These are phyloP conservation scores for Chelonus formosanus DNA, from an alignment of 2,888 invertebrate species.

Conservation along the genomic window DNA sequence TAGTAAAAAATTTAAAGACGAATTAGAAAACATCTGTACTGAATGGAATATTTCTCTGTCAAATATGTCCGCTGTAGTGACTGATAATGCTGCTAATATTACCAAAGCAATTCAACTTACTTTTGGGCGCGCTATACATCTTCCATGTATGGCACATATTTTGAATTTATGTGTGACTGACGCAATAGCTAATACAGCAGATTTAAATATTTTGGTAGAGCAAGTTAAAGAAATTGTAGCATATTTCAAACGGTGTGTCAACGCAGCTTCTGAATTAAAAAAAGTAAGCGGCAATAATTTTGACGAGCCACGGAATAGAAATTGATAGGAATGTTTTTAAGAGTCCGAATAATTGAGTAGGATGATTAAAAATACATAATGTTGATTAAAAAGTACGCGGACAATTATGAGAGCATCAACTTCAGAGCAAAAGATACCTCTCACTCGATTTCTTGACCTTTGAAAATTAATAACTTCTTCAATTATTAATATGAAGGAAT, in stretches of 20 bases:
- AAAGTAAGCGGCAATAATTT: not conserved
- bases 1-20: not conserved
- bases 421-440: too few relatives aligned
- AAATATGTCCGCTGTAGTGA: not conserved
- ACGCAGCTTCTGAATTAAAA: not conserved
- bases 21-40: not conserved
- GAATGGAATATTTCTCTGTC: not conserved
- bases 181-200: not conserved
- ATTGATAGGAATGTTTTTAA: too few relatives aligned
- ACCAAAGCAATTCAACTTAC: not conserved
- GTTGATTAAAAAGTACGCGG: too few relatives aligned
- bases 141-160: not conserved
- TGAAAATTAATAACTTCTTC: too few relatives aligned
- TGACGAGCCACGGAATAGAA: not conserved
- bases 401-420: too few relatives aligned
- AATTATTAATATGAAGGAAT: too few relatives aligned
- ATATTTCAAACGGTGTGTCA: not conserved
- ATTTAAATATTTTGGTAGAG: not conserved
- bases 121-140: not conserved
- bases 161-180: not conserved
- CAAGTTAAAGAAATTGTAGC: not conserved
- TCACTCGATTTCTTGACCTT: too few relatives aligned
- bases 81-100: constrained; percentile 3
- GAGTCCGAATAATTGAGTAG: too few relatives aligned
- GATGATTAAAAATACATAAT: too few relatives aligned